phyloP scores from a whole-genome alignment of 2,797 vertebrate genomes.

The Atherinosoma microstoma region DNA sequence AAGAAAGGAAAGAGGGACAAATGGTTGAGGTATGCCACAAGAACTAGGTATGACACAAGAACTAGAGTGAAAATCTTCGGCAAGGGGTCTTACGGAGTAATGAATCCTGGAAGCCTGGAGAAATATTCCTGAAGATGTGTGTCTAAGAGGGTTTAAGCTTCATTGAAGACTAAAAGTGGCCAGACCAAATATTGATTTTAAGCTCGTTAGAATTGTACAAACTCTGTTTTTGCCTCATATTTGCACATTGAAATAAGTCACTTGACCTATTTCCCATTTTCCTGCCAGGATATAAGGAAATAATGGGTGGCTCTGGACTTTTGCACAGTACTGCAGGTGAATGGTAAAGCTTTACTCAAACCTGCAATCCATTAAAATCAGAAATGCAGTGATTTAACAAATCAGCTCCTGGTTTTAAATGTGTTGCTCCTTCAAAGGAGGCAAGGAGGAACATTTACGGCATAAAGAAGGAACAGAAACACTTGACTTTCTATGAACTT shows the following conservation, averaged over 20 bases:
- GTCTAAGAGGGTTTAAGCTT: background rate
- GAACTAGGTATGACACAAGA: background rate
- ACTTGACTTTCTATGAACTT: conserved; percentile 16
- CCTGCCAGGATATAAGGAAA: background rate
- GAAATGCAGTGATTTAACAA: background rate
- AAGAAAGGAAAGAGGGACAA: too few species aligned
- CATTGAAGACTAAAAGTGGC: background rate
- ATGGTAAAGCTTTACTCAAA: conserved; percentile 16
- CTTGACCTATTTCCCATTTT: background rate
- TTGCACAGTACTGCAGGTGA: background rate
- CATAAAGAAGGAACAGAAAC: conserved; percentile 17
- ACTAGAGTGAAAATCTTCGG: background rate
- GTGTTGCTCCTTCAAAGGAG: background rate
- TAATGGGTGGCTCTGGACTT: background rate
- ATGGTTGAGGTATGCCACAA: background rate
- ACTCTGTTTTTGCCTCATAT: background rate
- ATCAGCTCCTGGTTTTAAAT: background rate
- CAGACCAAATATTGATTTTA: background rate
- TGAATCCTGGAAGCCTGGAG: background rate
- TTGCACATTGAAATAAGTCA: background rate
- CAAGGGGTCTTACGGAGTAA: too few species aligned
- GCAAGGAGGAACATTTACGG: background rate
- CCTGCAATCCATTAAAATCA: background rate
- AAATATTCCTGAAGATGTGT: background rate
- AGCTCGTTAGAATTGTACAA: background rate